Evolutionary conservation across 2,888 invertebrate species (phyloP), one percentile per base, ranked within the genome.

Genomic region (Andrena bicolor): DNA sequence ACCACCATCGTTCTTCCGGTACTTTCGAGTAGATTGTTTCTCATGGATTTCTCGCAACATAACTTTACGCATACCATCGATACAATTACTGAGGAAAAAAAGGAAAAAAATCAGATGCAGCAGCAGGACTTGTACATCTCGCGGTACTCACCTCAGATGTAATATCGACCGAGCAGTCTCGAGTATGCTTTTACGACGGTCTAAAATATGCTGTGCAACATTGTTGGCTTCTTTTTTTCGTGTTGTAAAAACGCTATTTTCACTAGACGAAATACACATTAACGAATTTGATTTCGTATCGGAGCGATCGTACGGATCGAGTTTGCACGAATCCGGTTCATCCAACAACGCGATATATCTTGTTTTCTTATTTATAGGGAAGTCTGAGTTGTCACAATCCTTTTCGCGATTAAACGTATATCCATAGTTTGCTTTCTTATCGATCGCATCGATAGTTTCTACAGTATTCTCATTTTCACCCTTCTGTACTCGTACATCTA

Each of bases 131-230:
- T n/a, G 0, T 23, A 41, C 23, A 10, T 53, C 26, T 75, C 28
- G n/a, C 26, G 16, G 56, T 66, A 66, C 66, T 66, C 30, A 84
- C 83, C 80, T 74, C 2, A 84, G 41, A 26, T 74, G 8, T 16
- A 70, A 58, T 49, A 83, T 26, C 26, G 71, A 70, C 56, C 53
- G 58, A 51, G 49, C 10, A 58, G 28, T 68, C 64, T 49, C 2
- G 8, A 58, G 0, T 71, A 83, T 70, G 2, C 26, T 66, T 61
- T 66, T 71, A 7, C 73, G 70, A 30, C 6, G 30, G 8, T 51
- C 8, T 51, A 66, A 28, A 41, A 77, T 69, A 6, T 66, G 32
- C 48, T 35, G 20, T 26, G 2, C 20, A 64, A 7, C 41, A 16
- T 16, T 48, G 4, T 8, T 51, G 48, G 16, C 41, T 41, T 41